phyloP scores from a whole-genome alignment of 2,113 vertebrate genomes.

The Sylvilagus bachmani region DNA sequence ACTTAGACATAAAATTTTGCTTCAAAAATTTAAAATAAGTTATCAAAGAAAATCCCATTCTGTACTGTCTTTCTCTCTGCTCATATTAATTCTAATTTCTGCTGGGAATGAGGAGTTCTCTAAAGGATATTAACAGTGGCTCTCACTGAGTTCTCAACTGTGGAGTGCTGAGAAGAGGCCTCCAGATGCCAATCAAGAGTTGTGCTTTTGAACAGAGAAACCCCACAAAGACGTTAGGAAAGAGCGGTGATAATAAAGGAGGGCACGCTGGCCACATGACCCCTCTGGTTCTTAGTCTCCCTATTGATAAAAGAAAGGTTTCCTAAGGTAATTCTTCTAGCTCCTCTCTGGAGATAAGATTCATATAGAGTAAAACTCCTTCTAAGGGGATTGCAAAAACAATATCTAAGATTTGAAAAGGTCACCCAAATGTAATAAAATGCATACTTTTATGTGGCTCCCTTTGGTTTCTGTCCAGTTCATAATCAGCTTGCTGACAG shows the following conservation, averaged over 20 bases:
- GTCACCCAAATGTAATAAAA: background rate
- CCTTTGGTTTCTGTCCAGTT: background rate
- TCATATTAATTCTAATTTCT: background rate
- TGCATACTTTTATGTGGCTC: background rate
- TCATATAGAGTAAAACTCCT: background rate
- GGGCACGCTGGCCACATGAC: fast-evolving
- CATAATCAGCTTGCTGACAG: background rate
- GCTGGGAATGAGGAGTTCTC: background rate
- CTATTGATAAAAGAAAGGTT: background rate
- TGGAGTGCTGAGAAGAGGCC: background rate
- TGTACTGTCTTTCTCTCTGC: background rate
- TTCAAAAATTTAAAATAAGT: conserved; percentile 1
- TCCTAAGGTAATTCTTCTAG: background rate
- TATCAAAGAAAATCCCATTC: background rate
- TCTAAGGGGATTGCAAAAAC: background rate
- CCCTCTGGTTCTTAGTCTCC: background rate
- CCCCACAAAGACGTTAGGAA: background rate
- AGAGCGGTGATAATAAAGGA: background rate
- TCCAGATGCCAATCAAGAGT: background rate
- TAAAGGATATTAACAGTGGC: background rate
- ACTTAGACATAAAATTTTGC: background rate
- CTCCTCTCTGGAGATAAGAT: background rate
- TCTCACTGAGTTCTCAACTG: fast-evolving
- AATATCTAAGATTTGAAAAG: background rate
- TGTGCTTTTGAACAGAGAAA: background rate